A percentile compares a stretch with the other conserved stretches of the same genome.
Conservation (phyloP, 92 coral and sea anemone genomes). For the Pocillopora grandis region DNA sequence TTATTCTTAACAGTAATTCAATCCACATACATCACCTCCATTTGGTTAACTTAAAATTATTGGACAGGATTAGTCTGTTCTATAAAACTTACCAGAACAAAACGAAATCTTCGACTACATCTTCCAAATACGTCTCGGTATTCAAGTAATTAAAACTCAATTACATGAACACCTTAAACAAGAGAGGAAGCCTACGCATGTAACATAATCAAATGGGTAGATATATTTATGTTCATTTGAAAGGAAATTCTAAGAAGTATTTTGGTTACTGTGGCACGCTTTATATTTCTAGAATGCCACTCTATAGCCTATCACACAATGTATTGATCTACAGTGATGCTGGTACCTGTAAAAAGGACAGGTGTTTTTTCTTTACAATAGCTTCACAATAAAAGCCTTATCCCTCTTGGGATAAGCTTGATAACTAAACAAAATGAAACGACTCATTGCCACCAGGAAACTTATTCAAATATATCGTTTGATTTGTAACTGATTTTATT, state of each 20-base stretch:
- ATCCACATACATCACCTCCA: too few species aligned
- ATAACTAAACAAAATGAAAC: background rate
- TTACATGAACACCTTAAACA: background rate
- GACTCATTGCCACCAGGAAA: background rate
- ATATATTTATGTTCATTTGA: background rate
- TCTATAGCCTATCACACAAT: constrained; percentile 4
- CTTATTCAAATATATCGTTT: background rate
- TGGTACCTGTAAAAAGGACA: constrained; percentile 31
- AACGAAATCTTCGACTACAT: background rate
- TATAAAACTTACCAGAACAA: background rate
- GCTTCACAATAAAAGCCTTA: background rate
- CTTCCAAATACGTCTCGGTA: background rate
- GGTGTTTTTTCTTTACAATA: constrained; percentile 3
- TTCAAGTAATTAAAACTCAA: background rate
- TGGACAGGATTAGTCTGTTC: background rate
- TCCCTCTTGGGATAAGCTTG: constrained; percentile 2
- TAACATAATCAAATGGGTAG: background rate
- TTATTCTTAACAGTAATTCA: too few species aligned
- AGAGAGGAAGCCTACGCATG: background rate
- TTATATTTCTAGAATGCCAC: background rate
- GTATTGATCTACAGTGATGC: constrained; percentile 5
- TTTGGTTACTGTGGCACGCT: background rate
- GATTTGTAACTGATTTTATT: background rate
- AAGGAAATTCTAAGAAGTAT: background rate
- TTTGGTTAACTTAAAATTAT: background rate